Conservation (phyloP, 2,888 invertebrate species). For the Apodemia zela region DNA sequence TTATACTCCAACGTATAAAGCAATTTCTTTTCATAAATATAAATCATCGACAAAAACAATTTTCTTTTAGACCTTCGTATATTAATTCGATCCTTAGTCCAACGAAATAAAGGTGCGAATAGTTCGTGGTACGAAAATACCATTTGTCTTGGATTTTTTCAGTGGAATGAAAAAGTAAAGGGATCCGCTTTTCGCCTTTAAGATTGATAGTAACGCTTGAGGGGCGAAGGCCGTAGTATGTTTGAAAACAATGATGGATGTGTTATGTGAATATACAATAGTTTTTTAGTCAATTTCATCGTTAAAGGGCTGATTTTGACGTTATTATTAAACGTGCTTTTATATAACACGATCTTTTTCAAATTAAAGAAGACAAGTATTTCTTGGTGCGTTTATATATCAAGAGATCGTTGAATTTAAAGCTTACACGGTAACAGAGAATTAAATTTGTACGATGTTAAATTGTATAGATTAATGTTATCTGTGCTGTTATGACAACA, state of each 20-base stretch:
- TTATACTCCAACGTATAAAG: background rate
- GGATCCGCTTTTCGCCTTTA: constrained; percentile 6
- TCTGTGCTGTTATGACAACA: too few relatives aligned
- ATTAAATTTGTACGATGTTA: too few relatives aligned
- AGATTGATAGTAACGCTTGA: background rate
- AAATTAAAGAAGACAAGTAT: too few relatives aligned
- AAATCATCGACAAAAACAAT: background rate
- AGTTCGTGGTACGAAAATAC: background rate
- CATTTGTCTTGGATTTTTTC: constrained; percentile 11
- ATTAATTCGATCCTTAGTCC: background rate
- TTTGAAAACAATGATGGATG: constrained; percentile 7
- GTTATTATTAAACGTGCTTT: too few relatives aligned
- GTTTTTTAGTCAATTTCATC: background rate
- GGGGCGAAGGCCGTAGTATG: background rate
- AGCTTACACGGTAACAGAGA: too few relatives aligned
- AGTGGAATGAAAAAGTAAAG: constrained; percentile 1
- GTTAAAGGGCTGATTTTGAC: background rate
- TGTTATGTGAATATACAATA: background rate
- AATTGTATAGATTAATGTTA: too few relatives aligned
- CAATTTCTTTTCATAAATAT: constrained; percentile 4
- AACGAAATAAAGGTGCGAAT: background rate
- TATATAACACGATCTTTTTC: too few relatives aligned
- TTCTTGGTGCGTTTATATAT: too few relatives aligned
- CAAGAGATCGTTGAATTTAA: too few relatives aligned
- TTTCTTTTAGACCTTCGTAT: background rate